Conservation (phyloP, 2,797 vertebrate species). For the Rhinichthys osculus region DNA sequence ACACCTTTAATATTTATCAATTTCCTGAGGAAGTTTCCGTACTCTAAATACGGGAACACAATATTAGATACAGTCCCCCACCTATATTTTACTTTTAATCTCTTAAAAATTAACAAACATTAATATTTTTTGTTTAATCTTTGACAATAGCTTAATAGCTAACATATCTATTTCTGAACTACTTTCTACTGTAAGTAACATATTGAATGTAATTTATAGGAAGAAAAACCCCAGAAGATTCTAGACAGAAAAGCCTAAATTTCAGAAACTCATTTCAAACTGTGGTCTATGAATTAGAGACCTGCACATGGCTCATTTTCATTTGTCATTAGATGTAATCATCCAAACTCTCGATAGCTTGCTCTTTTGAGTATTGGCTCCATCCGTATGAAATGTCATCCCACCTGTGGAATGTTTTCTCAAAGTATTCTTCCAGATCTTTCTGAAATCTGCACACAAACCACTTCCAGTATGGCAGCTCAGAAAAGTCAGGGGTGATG, state of each 20-base stretch:
- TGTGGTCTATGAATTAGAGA: neutral
- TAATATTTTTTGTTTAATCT: neutral
- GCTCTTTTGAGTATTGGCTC: neutral
- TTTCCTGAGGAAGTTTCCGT: neutral
- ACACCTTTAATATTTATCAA: too few species aligned
- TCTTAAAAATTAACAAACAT: neutral
- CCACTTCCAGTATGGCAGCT: slow-evolving; percentile 22
- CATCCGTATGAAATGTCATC: neutral
- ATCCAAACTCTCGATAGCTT: neutral
- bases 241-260: neutral
- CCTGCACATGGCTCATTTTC: neutral
- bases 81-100: neutral
- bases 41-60: neutral
- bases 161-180: neutral
- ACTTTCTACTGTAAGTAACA: neutral
- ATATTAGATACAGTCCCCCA: neutral
- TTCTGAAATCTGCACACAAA: slow-evolving; percentile 4
- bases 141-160: neutral
- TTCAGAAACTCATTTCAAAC: neutral
- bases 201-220: neutral
- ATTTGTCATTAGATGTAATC: neutral
- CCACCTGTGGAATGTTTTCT: neutral
- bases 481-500: slow-evolving; percentile 3
- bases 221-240: neutral
- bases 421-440: neutral